A percentile compares a stretch with the other conserved stretches of the same genome.
Evolutionary conservation across 2,797 vertebrate genomes (phyloP).

Genomic region (Gallinago solitaria): DNA sequence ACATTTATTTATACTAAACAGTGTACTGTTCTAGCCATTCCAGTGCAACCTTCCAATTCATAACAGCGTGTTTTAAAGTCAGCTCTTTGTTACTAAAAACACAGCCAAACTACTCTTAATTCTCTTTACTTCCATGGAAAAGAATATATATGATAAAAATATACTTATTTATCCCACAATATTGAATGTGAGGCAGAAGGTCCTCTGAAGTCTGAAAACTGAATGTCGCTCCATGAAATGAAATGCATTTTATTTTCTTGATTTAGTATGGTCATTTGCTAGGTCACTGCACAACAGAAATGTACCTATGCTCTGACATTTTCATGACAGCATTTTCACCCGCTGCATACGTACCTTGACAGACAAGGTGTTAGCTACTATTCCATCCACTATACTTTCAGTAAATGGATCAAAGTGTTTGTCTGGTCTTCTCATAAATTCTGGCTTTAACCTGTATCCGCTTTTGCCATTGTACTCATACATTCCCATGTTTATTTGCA

Average conservation of each 20-base stretch:
- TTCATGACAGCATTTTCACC: neutral
- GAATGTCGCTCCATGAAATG: neutral
- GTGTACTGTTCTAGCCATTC: neutral
- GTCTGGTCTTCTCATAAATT: slow-evolving; percentile 97
- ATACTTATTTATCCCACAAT: neutral
- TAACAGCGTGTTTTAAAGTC: neutral
- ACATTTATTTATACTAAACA: neutral
- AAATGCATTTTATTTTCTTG: neutral
- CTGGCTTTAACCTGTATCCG: slow-evolving; percentile 94
- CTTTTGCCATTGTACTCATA: slow-evolving; percentile 97
- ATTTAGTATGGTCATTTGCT: neutral
- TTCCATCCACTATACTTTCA: slow-evolving; percentile 95
- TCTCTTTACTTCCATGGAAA: neutral
- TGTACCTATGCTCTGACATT: neutral
- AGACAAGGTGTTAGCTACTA: slow-evolving; percentile 96
- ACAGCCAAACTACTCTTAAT: neutral
- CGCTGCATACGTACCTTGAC: slow-evolving; percentile 85
- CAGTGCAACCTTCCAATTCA: neutral
- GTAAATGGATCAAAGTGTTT: slow-evolving; percentile 98
- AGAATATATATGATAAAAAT: neutral
- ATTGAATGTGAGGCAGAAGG: neutral
- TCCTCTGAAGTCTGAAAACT: neutral
- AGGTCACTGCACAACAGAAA: neutral
- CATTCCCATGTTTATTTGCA: slow-evolving; percentile 99
- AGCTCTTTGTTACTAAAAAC: neutral